Conservation (phyloP, 64 coral and sea anemone genomes). For the Orbicella faveolata region DNA sequence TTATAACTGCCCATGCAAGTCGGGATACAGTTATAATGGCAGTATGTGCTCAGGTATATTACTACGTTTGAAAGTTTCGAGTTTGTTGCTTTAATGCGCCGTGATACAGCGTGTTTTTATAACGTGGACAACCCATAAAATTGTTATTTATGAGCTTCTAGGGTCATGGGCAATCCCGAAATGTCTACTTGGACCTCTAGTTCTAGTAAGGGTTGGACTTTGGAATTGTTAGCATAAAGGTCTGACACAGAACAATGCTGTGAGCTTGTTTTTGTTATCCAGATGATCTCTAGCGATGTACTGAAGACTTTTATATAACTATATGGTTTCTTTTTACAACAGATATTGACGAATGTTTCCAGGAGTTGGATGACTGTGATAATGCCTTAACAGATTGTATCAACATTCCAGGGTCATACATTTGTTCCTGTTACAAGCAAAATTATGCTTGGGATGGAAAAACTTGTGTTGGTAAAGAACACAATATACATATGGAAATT, state of each 20-base stretch:
- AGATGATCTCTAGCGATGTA: too few relatives aligned
- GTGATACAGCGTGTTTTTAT: too few relatives aligned
- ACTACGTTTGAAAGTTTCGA: too few relatives aligned
- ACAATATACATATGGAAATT: neutral
- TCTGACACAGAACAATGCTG: too few relatives aligned
- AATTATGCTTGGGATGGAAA: neutral
- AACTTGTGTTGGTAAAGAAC: neutral
- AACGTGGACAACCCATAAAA: too few relatives aligned
- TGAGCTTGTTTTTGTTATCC: too few relatives aligned
- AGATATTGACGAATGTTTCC: slow-evolving; percentile 3
- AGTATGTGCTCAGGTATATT: neutral
- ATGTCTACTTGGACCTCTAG: too few relatives aligned
- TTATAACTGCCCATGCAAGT: neutral
- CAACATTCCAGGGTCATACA: slow-evolving; percentile 6
- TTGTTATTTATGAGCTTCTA: too few relatives aligned
- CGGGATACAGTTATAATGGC: neutral
- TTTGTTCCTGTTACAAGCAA: neutral
- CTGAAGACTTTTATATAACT: neutral
- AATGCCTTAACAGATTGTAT: neutral
- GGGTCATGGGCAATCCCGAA: too few relatives aligned
- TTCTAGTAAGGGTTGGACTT: too few relatives aligned
- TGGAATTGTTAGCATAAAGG: too few relatives aligned
- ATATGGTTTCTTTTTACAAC: neutral
- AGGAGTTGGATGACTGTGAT: neutral
- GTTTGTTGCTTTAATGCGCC: too few relatives aligned